These are phyloP conservation scores for Drosophila tripunctata DNA, from an alignment of 2,888 invertebrate species.

Conservation along the genomic window DNA sequence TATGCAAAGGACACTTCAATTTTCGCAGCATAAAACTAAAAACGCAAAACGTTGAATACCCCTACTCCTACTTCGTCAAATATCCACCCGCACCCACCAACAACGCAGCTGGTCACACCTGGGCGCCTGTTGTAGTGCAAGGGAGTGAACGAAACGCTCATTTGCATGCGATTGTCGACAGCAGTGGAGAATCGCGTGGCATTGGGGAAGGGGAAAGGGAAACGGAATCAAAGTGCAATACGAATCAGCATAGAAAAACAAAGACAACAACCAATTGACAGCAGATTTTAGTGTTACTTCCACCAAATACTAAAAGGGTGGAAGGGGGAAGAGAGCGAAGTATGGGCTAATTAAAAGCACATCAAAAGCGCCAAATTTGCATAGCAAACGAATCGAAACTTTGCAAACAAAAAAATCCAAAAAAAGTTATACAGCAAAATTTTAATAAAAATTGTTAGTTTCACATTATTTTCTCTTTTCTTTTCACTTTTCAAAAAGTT, in stretches of 20 bases:
- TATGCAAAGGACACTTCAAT: slow-evolving; percentile 68
- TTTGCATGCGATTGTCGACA: slow-evolving; percentile 71
- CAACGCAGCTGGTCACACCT: slow-evolving; percentile 42
- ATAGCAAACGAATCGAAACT: slow-evolving; percentile 77
- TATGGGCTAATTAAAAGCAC: slow-evolving; percentile 71
- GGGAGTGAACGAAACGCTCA: slow-evolving; percentile 34
- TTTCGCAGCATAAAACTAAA: slow-evolving; percentile 69
- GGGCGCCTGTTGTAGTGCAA: slow-evolving; percentile 14
- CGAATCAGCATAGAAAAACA: slow-evolving; percentile 67
- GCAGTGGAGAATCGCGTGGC: too few species aligned
- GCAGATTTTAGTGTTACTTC: slow-evolving; percentile 60
- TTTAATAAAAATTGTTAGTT: slow-evolving; percentile 68
- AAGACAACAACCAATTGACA: slow-evolving; percentile 70
- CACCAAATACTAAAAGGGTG: slow-evolving; percentile 10
- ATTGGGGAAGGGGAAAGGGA: background rate
- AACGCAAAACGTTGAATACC: slow-evolving; percentile 63
- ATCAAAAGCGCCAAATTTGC: slow-evolving; percentile 74
- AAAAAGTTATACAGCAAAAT: too few species aligned
- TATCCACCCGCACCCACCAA: slow-evolving; percentile 41
- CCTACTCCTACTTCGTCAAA: slow-evolving; percentile 46
- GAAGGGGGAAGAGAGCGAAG: slow-evolving; percentile 1
- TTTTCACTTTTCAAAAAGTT: slow-evolving; percentile 59
- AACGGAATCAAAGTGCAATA: slow-evolving; percentile 70
- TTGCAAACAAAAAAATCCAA: slow-evolving; percentile 35
- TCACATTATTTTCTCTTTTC: slow-evolving; percentile 38